Base-by-base conservation (phyloP, 2,888 invertebrate species). In the Agriotes lineatus region DNA sequence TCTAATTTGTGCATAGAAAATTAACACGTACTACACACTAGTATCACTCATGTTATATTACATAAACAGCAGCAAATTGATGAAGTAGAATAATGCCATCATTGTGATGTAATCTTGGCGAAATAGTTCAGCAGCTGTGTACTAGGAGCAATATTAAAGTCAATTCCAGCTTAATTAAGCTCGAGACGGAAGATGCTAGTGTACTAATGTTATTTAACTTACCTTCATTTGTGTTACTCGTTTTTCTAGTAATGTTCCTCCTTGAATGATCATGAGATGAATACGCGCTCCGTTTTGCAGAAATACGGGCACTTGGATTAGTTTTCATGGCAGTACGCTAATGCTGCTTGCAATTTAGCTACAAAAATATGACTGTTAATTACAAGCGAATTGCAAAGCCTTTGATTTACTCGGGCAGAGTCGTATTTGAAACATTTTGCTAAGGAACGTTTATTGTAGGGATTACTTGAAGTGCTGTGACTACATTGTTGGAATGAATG, bases 131-230 rank as follows among this genome's bases (percentile, higher is more conserved):
- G 22, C 45, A 59, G 44, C 37, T 50, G 52, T 61, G 61, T 52
- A 22, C 61, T 10, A 18, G 12, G 50, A 7, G 35, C 18, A 39
- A 37, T 61, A 61, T 37, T 48, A 37, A 61, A 61, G 52, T 61
- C 61, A 48, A 44, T 61, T 52, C 16, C 50, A 25, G 50, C 39
- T 48, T 61, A 61, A 61, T 61, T 61, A 61, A 48, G 45, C 61
- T 61, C 50, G 19, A 61, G 25, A 61, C 61, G 61, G 50, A 61
- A 61, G 61, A 61, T 20, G 50, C 18, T 61, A 6, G 35, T 52
- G 48, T 50, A 37, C 30, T 61, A 61, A 61, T 39, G 48, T 50
- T 61, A 52, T 61, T 61, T 50, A 35, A 52, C 61, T 61, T 50
- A 50, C 52, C 50, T 22, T 20, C 50, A 52, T 61, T 52, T 61